phyloP scores from a whole-genome alignment of 1,140 invertebrate genomes.

The Aphelinus certus region DNA sequence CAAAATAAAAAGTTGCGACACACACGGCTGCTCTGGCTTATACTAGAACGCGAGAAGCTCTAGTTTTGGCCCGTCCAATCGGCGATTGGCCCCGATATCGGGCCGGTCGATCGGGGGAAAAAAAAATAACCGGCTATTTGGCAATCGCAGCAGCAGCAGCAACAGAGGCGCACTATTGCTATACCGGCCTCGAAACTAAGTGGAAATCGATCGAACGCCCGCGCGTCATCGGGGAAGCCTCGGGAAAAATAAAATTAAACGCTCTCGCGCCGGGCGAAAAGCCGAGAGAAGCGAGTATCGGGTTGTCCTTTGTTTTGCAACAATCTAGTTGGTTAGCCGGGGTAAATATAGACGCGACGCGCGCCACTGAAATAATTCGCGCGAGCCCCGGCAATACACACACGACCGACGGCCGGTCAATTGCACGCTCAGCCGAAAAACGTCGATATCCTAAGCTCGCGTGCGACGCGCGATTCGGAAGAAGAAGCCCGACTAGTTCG shows the following conservation, averaged over 20 bases:
- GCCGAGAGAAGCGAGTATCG: too few species aligned
- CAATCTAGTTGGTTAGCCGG: too few species aligned
- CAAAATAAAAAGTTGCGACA: slow-evolving; percentile 42
- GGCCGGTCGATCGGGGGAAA: slow-evolving; percentile 49
- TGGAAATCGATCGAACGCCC: slow-evolving; percentile 49
- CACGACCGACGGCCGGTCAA: too few species aligned
- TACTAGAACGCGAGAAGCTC: slow-evolving; percentile 36
- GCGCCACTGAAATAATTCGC: too few species aligned
- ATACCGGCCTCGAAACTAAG: slow-evolving; percentile 50
- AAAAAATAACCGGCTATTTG: slow-evolving; percentile 47
- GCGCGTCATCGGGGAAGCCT: slow-evolving; percentile 6
- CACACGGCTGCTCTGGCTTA: background rate
- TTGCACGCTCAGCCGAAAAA: too few species aligned
- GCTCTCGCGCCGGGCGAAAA: too few species aligned
- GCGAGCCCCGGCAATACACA: too few species aligned
- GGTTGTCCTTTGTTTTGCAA: too few species aligned
- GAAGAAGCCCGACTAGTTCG: too few species aligned
- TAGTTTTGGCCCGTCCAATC: slow-evolving; percentile 23
- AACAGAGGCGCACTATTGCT: background rate
- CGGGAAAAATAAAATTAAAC: slow-evolving; percentile 34
- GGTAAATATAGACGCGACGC: too few species aligned
- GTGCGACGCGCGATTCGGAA: too few species aligned
- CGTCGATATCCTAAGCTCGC: too few species aligned
- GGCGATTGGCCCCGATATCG: slow-evolving; percentile 51
- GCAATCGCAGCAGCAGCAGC: slow-evolving; percentile 41